phyloP scores from a whole-genome alignment of 2,888 invertebrate genomes.

The Drosophila mettleri region DNA sequence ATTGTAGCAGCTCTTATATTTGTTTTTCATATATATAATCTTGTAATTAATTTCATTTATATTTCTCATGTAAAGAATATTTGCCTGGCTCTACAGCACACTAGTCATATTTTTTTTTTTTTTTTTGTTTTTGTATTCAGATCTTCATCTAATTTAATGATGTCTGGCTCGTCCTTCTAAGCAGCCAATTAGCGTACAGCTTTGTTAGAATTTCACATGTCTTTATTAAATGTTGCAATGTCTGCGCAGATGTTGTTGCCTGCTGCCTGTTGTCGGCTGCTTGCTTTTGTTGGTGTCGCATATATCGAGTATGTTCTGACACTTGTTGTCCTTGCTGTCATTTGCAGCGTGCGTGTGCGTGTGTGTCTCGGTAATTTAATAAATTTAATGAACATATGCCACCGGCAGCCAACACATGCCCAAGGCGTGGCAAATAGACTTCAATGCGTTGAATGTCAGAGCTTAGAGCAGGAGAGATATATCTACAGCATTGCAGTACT shows the following conservation, averaged over 20 bases:
- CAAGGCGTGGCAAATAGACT: conserved; percentile 59
- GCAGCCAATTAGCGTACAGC: conserved; percentile 68
- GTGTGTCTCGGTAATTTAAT: conserved; percentile 68
- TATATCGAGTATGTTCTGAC: conserved; percentile 41
- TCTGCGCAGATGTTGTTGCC: conserved; percentile 60
- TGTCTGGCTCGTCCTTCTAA: conserved; percentile 17
- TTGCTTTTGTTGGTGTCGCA: conserved; percentile 18
- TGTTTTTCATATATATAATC: background rate
- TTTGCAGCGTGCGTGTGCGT: conserved; percentile 26
- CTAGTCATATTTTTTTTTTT: background rate
- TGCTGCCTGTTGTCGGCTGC: conserved; percentile 43
- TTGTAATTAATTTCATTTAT: background rate
- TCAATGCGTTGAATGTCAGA: conserved; percentile 49
- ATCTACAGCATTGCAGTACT: background rate
- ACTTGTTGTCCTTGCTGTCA: conserved; percentile 40
- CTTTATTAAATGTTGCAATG: conserved; percentile 78
- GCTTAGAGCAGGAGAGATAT: conserved; percentile 4
- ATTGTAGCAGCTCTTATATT: background rate
- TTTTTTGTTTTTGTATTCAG: background rate
- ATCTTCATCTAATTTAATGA: conserved; percentile 35
- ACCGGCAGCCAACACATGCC: conserved; percentile 40
- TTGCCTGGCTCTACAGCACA: background rate
- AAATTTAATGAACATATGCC: conserved; percentile 82
- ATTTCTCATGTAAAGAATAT: background rate
- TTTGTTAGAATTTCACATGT: conserved; percentile 63